Evolutionary conservation across 2,888 invertebrate genomes (phyloP), one percentile per base, ranked within the genome.

Genomic region (Agapostemon virescens): DNA sequence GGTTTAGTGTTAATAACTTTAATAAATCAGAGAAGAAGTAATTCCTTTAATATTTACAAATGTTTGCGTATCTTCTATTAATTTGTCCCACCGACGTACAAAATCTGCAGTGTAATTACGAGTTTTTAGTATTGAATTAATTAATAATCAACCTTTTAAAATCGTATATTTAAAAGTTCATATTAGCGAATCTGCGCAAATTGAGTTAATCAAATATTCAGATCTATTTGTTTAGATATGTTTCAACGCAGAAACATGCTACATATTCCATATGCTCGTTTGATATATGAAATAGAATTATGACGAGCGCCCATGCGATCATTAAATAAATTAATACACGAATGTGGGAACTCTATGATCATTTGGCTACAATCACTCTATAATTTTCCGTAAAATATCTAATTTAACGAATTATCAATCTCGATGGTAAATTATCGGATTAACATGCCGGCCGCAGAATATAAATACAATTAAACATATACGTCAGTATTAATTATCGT

Each of bases 401-500:
- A 61, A 61, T 61, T 33, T 33, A 33, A 9, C 20, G 20, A 61
- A 61, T 61, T 61, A 61, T 61, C 33, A 61, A 61, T 33, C 33
- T 61, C 33, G 9, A 20, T 9, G 33, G 4, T 30, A 33, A 61
- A 33, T 61, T 61, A 33, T 20, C 11, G 1, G 0, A 30, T 58
- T 26, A 58, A 20, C 30, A 7, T 9, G 17, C 20, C 30, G 4
- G 33, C 7, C 3, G 9, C 4, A 9, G 9, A 30, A 6, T 30
- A 17, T 58, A 58, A 58, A 58, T 30, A 58, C 17, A 0, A 9
- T 13, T 61, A 9, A 4, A 20, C 9, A 11, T 9, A 20, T 4
- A 30, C 9, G 20, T 20, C 33, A 9, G 20, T 61, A 61, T 33
- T 33, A 33, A 33, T 33, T 33, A 33, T 61, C 4, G 17, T 33